Conservation (phyloP, 2,888 invertebrate species). For the Sceliomorpha sp. region DNA sequence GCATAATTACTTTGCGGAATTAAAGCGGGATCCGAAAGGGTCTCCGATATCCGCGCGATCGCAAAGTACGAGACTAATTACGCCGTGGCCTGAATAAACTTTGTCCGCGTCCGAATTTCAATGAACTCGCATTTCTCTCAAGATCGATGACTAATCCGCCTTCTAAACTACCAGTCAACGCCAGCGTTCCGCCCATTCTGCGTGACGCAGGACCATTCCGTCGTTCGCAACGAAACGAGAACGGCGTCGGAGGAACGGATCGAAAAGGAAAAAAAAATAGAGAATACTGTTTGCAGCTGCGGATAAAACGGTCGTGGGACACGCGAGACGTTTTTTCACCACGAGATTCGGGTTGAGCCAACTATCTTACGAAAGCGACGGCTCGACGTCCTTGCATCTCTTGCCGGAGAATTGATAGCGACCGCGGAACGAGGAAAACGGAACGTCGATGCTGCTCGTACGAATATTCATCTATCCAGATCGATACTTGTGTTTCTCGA, state of each 20-base stretch:
- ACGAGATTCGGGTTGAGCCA: too few relatives aligned
- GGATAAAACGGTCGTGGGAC: neutral
- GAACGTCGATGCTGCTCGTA: too few relatives aligned
- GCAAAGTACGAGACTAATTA: neutral
- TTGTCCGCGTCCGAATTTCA: slow-evolving; percentile 13
- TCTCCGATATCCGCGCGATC: slow-evolving; percentile 2
- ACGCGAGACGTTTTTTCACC: slow-evolving; percentile 3
- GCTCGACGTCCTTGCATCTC: too few relatives aligned
- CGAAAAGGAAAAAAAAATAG: slow-evolving; percentile 1
- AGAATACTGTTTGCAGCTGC: slow-evolving; percentile 1
- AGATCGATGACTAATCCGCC: slow-evolving; percentile 24
- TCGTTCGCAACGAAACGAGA: neutral
- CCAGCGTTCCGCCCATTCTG: neutral
- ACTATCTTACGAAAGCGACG: slow-evolving; percentile 1
- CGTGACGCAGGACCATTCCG: neutral
- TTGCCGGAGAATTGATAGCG: too few relatives aligned
- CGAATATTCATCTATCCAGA: too few relatives aligned
- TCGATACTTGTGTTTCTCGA: too few relatives aligned
- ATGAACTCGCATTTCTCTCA: slow-evolving; percentile 24
- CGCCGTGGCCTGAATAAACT: neutral
- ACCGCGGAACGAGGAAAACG: too few relatives aligned
- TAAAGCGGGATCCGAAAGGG: slow-evolving; percentile 1
- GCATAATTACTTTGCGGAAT: slow-evolving; percentile 18
- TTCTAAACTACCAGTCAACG: slow-evolving; percentile 2
- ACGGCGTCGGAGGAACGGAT: neutral